phyloP scores from a whole-genome alignment of 2,113 vertebrate species.

The Carassius carassius region DNA sequence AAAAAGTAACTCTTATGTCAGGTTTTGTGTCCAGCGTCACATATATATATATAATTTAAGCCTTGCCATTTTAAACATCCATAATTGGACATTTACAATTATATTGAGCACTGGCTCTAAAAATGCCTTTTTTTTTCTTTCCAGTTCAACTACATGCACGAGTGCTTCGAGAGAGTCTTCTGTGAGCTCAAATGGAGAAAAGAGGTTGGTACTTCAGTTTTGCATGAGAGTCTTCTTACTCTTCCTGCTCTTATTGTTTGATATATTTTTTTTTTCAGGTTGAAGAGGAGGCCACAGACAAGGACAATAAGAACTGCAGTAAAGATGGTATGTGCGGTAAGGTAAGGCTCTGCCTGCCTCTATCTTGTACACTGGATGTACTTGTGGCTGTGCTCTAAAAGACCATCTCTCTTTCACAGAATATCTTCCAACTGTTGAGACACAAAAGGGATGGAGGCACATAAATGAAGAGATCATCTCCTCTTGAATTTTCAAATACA shows the following conservation, averaged over 20 bases:
- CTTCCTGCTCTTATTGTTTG: background rate
- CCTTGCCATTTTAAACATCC: too few species aligned
- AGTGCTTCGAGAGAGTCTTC: slow-evolving; percentile 97
- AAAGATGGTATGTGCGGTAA: slow-evolving; percentile 86
- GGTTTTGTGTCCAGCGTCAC: too few species aligned
- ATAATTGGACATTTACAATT: background rate
- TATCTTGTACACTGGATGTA: slow-evolving; percentile 17
- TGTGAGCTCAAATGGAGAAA: slow-evolving; percentile 98
- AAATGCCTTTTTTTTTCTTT: slow-evolving; percentile 6
- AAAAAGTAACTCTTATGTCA: too few species aligned
- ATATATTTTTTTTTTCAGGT: slow-evolving; percentile 68
- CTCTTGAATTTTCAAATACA: slow-evolving; percentile 62
- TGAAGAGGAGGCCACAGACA: slow-evolving; percentile 82
- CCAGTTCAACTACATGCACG: slow-evolving; percentile 99
- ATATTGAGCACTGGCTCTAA: background rate
- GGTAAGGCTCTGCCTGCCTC: slow-evolving; percentile 80
- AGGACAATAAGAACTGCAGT: slow-evolving; percentile 85
- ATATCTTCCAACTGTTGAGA: slow-evolving; percentile 93
- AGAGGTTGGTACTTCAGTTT: slow-evolving; percentile 79
- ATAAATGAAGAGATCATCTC: slow-evolving; percentile 78
- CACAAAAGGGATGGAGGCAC: slow-evolving; percentile 90
- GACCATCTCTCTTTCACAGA: slow-evolving; percentile 78
- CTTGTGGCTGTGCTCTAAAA: background rate
- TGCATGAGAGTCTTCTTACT: background rate
- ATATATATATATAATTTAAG: too few species aligned